Percentiles rank a stretch among this genome's conserved stretches.
Conservation (phyloP, 2,113 vertebrate species). For the Rhadina sibilatrix region DNA sequence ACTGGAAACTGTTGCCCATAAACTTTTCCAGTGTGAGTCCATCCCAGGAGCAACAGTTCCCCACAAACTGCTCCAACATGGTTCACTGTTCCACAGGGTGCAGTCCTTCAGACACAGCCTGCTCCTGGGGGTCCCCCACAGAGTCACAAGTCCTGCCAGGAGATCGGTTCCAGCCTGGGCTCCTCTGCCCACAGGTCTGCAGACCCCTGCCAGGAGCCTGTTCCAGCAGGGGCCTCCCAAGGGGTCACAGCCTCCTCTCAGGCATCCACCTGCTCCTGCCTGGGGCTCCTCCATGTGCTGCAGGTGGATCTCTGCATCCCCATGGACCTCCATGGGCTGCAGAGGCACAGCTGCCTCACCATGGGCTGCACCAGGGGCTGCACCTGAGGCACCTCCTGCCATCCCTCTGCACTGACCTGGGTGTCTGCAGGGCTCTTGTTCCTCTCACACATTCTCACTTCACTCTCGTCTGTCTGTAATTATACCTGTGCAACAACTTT, state of each 20-base stretch:
- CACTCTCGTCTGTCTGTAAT: accelerated
- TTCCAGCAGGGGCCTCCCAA: neutral
- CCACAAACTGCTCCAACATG: accelerated
- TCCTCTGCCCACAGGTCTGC: neutral
- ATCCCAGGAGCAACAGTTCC: neutral
- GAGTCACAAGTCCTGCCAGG: neutral
- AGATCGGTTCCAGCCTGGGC: neutral
- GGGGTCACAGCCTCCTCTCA: too few species aligned
- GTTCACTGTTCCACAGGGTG: neutral
- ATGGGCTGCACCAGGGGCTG: neutral
- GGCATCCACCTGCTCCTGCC: too few species aligned
- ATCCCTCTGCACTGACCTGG: neutral
- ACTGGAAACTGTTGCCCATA: accelerated
- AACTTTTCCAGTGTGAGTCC: accelerated
- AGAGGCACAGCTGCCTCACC: neutral
- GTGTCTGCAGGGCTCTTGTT: neutral
- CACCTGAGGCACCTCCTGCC: neutral
- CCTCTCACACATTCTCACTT: neutral
- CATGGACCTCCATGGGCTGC: too few species aligned
- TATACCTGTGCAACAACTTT: neutral
- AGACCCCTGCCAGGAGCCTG: neutral
- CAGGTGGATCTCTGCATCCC: too few species aligned
- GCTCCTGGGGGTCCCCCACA: neutral
- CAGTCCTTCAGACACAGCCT: too few species aligned
- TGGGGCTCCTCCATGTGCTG: too few species aligned